Evolutionary conservation across 53 echinoderm and acorn worm genomes (phyloP).

Genomic region (Mesocentrotus franciscanus): DNA sequence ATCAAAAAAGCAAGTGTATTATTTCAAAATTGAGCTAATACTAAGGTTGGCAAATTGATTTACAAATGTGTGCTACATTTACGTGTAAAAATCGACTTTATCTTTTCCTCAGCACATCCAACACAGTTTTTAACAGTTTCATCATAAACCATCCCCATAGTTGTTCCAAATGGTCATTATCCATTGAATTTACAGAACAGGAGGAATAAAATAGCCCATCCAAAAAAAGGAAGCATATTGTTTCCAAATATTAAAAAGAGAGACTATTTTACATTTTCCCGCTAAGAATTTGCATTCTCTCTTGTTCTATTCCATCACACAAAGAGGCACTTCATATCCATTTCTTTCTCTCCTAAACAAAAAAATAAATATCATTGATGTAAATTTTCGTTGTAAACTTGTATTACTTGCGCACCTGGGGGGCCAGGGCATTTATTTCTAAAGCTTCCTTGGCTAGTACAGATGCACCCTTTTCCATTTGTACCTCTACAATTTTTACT

Average conservation of each 20-base stretch:
- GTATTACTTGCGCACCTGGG: no score
- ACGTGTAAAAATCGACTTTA: neutral
- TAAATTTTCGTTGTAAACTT: neutral
- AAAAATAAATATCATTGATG: neutral
- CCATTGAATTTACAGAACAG: neutral
- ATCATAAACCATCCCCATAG: neutral
- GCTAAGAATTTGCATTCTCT: neutral
- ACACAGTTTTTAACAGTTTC: neutral
- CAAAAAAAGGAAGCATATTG: neutral
- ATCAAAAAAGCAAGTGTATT: neutral
- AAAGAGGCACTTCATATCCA: neutral
- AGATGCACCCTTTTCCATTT: no score
- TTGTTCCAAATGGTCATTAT: neutral
- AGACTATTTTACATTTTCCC: neutral
- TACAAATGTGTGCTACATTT: neutral
- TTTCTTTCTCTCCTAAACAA: neutral
- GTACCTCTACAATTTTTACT: no score
- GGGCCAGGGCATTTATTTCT: no score
- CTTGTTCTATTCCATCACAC: neutral
- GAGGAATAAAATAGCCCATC: neutral
- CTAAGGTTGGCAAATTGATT: neutral
- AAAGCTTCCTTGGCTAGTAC: no score
- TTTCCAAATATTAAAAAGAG: no score
- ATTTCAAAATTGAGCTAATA: neutral
- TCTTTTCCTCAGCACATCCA: neutral